phyloP scores from a whole-genome alignment of 1,140 invertebrate species.

The Brachionus sp. region DNA sequence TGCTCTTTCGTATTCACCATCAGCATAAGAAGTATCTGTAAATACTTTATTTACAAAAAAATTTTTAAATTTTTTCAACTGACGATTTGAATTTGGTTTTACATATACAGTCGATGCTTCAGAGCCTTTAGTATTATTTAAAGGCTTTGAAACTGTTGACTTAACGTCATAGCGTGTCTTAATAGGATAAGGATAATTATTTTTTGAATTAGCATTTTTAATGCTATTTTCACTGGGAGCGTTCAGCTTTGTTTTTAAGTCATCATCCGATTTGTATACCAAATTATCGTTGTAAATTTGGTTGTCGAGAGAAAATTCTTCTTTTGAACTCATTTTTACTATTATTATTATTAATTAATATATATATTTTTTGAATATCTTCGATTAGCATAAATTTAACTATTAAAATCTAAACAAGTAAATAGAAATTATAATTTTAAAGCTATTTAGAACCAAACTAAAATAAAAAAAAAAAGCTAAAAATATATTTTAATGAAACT shows the following conservation, averaged over 20 bases:
- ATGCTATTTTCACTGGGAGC: not conserved
- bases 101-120: not conserved
- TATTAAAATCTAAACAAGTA: not conserved
- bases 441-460: not conserved
- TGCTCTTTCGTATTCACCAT: constrained; percentile 22
- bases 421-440: not conserved
- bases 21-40: constrained; percentile 28
- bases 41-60: constrained; percentile 44
- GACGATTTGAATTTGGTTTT: constrained; percentile 2
- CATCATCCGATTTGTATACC: not conserved
- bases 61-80: constrained; percentile 30
- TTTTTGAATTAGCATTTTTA: not conserved
- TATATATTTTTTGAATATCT: not conserved
- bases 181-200: not conserved
- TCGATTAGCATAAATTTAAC: not conserved
- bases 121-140: not conserved
- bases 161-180: constrained; percentile 1
- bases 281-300: constrained; percentile 5
- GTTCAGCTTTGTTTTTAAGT: not conserved
- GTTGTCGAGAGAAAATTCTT: not conserved
- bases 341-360: no score
- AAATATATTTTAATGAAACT: not conserved
- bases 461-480: not conserved
- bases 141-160: not conserved
- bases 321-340: not conserved